Percentiles rank a stretch among this genome's conserved stretches.
These are phyloP conservation scores for Idris sp. DNA, from an alignment of 1,140 invertebrate genomes.

Conservation along the genomic window DNA sequence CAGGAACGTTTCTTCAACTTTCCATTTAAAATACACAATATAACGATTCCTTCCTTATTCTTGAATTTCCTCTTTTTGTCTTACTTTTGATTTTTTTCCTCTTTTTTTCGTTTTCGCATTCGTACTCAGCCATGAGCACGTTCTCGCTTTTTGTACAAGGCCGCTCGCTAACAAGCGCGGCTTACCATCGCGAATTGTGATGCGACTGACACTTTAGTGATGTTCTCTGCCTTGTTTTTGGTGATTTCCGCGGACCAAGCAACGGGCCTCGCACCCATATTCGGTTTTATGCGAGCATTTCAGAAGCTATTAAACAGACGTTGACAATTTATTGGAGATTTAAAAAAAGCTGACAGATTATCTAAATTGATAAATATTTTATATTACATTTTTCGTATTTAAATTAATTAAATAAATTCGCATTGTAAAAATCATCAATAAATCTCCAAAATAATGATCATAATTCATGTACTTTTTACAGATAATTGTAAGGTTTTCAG, in stretches of 20 bases:
- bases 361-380: too few species aligned
- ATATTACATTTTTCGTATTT: too few species aligned
- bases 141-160: slow-evolving; percentile 65
- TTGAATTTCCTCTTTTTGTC: slow-evolving; percentile 58
- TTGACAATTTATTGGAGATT: slow-evolving; percentile 44
- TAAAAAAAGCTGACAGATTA: too few species aligned
- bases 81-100: slow-evolving; percentile 56
- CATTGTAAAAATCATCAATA: too few species aligned
- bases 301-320: slow-evolving; percentile 44
- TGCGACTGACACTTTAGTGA: slow-evolving; percentile 69
- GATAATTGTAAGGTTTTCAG: too few species aligned
- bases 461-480: too few species aligned
- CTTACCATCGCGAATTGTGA: slow-evolving; percentile 68
- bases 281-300: slow-evolving; percentile 57
- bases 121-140: slow-evolving; percentile 59
- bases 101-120: slow-evolving; percentile 60
- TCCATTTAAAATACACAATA: slow-evolving; percentile 64
- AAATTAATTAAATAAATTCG: too few species aligned
- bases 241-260: slow-evolving; percentile 51
- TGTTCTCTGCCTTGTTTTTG: slow-evolving; percentile 66
- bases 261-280: slow-evolving; percentile 62
- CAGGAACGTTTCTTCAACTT: slow-evolving; percentile 55
- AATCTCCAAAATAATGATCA: too few species aligned
- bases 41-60: slow-evolving; percentile 61
- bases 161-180: slow-evolving; percentile 68